Conservation (phyloP, 2,888 invertebrate genomes). For the Tipula confusa region DNA sequence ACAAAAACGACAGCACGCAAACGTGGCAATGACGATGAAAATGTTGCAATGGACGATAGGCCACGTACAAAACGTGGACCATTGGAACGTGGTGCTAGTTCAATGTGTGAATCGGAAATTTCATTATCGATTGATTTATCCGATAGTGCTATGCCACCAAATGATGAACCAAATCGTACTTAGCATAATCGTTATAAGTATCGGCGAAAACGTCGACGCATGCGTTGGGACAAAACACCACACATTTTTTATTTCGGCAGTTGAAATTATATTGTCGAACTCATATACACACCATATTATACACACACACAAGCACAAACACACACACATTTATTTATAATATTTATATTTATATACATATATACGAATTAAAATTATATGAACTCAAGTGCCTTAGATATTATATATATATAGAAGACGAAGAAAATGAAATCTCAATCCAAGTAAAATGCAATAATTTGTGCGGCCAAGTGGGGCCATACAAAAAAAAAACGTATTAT, state of each 20-base stretch:
- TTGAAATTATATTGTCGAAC: neutral
- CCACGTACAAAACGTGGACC: neutral
- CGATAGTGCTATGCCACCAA: slow-evolving; percentile 26
- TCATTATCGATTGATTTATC: slow-evolving; percentile 30
- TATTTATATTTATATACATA: neutral
- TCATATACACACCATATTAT: neutral
- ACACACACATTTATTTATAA: neutral
- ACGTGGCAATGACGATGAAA: neutral
- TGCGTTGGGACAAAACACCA: neutral
- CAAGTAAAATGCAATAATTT: neutral
- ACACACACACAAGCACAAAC: neutral
- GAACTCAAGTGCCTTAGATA: slow-evolving; percentile 15
- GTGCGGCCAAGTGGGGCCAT: neutral
- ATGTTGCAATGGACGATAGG: neutral
- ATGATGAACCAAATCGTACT: neutral
- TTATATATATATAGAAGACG: neutral
- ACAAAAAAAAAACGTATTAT: no score
- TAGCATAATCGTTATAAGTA: neutral
- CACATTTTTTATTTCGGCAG: neutral
- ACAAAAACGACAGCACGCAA: neutral
- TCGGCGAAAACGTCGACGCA: slow-evolving; percentile 12
- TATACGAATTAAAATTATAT: neutral
- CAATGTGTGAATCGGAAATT: slow-evolving; percentile 21
- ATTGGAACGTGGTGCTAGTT: slow-evolving; percentile 30
- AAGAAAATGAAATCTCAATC: neutral